A percentile compares a stretch with the other conserved stretches of the same genome.
These are phyloP conservation scores for Micromys minutus DNA, from an alignment of 2,113 vertebrate genomes.

Conservation along the genomic window DNA sequence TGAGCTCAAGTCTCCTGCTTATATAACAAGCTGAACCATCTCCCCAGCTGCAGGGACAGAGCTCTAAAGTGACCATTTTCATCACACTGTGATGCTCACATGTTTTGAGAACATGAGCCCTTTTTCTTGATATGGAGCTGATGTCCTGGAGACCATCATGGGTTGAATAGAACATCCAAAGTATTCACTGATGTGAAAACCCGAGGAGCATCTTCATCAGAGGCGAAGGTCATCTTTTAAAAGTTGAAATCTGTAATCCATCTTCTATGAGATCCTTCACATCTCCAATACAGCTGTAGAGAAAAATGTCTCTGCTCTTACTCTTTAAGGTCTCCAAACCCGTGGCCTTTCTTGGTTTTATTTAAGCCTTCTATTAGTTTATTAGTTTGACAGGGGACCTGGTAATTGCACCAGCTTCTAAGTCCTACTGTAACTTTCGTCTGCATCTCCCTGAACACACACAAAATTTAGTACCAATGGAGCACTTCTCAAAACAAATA, in stretches of 20 bases:
- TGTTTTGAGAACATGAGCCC: neutral
- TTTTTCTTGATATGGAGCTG: neutral
- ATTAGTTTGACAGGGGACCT: constrained; percentile 85
- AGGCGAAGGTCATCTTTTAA: neutral
- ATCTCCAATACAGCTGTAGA: neutral
- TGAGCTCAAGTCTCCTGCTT: neutral
- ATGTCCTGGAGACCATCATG: neutral
- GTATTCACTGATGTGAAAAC: neutral
- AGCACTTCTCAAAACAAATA: constrained; percentile 89
- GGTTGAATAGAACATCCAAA: neutral
- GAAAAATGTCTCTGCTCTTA: constrained; percentile 72
- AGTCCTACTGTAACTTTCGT: constrained; percentile 76
- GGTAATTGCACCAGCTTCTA: constrained; percentile 85
- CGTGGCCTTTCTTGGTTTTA: constrained; percentile 82
- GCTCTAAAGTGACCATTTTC: neutral
- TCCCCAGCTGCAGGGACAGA: neutral
- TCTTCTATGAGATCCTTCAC: neutral
- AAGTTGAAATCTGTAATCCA: neutral
- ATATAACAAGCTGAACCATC: neutral
- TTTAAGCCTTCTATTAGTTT: constrained; percentile 86
- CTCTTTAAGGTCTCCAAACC: constrained; percentile 76
- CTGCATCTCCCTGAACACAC: constrained; percentile 83
- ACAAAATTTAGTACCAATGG: constrained; percentile 85
- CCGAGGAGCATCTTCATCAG: neutral
- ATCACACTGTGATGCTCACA: neutral